Percentiles rank a stretch among this genome's conserved stretches.
phyloP scores from a whole-genome alignment of 2,888 invertebrate species.

The Chymomyza caudatula region DNA sequence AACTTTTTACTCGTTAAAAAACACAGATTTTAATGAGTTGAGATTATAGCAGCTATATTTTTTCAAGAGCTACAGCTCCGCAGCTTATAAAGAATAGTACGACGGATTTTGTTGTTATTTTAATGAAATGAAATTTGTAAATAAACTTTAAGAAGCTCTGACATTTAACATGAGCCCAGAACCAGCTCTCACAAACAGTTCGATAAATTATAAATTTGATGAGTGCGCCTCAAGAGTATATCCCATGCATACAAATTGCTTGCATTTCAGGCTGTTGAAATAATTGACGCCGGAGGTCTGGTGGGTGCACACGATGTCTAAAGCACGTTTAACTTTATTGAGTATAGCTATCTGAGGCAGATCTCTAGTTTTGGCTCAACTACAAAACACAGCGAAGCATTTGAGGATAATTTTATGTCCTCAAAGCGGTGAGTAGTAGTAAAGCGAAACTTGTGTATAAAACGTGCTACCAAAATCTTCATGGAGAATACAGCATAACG shows the following conservation, averaged over 20 bases:
- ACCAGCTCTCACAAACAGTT: constrained; percentile 6
- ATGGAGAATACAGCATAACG: constrained; percentile 42
- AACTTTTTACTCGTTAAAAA: too few relatives aligned
- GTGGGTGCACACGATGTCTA: background rate
- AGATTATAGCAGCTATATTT: too few relatives aligned
- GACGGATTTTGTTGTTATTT: too few relatives aligned
- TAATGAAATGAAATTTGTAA: too few relatives aligned
- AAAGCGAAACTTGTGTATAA: constrained; percentile 39
- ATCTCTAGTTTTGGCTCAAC: constrained; percentile 35
- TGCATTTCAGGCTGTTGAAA: constrained; percentile 18
- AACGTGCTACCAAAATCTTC: constrained; percentile 31
- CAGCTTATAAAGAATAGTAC: too few relatives aligned
- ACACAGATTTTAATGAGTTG: too few relatives aligned
- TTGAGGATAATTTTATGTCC: constrained; percentile 22
- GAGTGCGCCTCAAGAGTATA: constrained; percentile 2
- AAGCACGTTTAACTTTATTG: background rate
- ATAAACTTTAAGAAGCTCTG: background rate
- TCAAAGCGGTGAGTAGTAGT: constrained; percentile 35
- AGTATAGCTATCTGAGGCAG: constrained; percentile 6
- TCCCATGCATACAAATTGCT: constrained; percentile 49
- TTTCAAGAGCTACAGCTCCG: background rate
- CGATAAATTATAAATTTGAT: constrained; percentile 60
- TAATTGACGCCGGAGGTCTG: background rate
- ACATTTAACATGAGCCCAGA: constrained; percentile 3
- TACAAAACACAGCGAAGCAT: constrained; percentile 25